phyloP scores from a whole-genome alignment of 2,888 invertebrate genomes.

The Drosophila kambysellisi region DNA sequence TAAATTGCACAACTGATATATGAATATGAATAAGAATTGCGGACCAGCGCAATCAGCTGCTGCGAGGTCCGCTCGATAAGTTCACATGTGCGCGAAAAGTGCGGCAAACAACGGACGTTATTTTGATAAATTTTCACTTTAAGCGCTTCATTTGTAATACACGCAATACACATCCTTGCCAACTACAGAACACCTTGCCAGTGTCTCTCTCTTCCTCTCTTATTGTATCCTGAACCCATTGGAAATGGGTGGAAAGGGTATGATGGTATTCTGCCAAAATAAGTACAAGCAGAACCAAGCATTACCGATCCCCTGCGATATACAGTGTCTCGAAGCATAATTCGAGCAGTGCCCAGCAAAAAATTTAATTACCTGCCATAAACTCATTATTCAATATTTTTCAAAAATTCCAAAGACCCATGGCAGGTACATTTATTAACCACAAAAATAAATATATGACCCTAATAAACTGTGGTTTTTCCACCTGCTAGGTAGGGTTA shows the following conservation, averaged over 20 bases:
- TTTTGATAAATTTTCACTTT: conserved; percentile 54
- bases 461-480: too few species aligned
- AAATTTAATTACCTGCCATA: too few species aligned
- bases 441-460: too few species aligned
- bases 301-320: not conserved
- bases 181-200: not conserved
- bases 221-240: not conserved
- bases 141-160: conserved; percentile 52
- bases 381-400: too few species aligned
- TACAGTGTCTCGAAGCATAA: too few species aligned
- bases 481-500: too few species aligned
- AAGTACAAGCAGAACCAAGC: not conserved
- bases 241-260: not conserved
- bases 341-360: too few species aligned
- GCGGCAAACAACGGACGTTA: not conserved
- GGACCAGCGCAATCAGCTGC: conserved; percentile 25
- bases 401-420: too few species aligned
- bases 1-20: conserved; percentile 66
- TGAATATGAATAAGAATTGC: conserved; percentile 62
- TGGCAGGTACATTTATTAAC: too few species aligned
- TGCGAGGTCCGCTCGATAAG: conserved; percentile 47
- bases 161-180: conserved; percentile 32
- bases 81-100: conserved; percentile 7
- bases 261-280: not conserved
- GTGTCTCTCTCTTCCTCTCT: conserved; percentile 3